These are phyloP conservation scores for Galbula dea DNA, from an alignment of 2,113 vertebrate genomes.

Conservation along the genomic window DNA sequence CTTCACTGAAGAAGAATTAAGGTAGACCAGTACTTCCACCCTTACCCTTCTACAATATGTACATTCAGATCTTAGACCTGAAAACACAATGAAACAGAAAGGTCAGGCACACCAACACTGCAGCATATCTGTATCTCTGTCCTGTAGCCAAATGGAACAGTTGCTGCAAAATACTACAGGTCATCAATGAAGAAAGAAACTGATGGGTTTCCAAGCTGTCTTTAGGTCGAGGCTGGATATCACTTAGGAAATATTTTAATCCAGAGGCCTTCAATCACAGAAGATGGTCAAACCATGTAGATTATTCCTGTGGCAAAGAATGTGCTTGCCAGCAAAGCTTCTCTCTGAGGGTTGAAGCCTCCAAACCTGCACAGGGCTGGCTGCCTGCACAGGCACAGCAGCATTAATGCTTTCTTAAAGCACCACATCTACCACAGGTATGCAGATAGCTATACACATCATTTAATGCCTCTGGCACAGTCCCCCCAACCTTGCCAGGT, in stretches of 20 bases:
- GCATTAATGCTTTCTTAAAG: background rate
- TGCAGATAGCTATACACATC: background rate
- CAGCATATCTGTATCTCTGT: background rate
- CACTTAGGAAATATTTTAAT: background rate
- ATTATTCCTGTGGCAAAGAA: background rate
- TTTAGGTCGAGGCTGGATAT: background rate
- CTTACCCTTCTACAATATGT: background rate
- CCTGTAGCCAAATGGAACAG: background rate
- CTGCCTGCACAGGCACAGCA: background rate
- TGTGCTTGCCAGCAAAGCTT: fast-evolving
- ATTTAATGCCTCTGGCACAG: background rate
- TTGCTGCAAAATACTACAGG: background rate
- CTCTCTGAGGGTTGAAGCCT: background rate
- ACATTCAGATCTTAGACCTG: background rate
- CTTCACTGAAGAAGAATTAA: background rate
- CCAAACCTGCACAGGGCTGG: fast-evolving
- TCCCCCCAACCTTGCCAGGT: background rate
- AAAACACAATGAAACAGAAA: background rate
- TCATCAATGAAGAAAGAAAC: background rate
- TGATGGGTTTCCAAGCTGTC: background rate
- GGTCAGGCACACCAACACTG: background rate
- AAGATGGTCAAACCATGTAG: background rate
- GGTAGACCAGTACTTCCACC: background rate
- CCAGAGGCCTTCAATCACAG: background rate
- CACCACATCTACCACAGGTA: background rate